Percentiles rank a stretch among this genome's conserved stretches.
phyloP scores from a whole-genome alignment of 2,797 vertebrate genomes.

The Gobio occitaniae region DNA sequence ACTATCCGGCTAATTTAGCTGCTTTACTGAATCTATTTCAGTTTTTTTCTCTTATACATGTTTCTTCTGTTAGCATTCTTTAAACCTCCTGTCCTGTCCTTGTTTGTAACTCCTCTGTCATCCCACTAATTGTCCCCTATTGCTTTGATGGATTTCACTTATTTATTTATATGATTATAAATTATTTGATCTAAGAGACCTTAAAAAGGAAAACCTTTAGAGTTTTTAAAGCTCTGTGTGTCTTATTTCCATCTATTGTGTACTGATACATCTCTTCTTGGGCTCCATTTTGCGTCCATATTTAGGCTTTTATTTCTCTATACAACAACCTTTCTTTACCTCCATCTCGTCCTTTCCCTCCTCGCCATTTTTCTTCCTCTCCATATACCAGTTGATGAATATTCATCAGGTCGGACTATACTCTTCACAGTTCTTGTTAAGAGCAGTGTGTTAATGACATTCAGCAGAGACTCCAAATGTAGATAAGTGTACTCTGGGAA shows the following conservation, averaged over 20 bases:
- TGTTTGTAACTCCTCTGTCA: not conserved
- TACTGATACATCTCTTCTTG: not conserved
- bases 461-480: slow-evolving; percentile 65
- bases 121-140: not conserved
- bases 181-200: not conserved
- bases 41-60: not conserved
- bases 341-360: slow-evolving; percentile 71
- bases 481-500: slow-evolving; percentile 70
- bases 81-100: not conserved
- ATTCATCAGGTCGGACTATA: slow-evolving; percentile 80
- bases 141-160: not conserved
- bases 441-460: slow-evolving; percentile 60
- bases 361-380: slow-evolving; percentile 44
- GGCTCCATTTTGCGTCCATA: not conserved
- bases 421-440: slow-evolving; percentile 85
- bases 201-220: not conserved
- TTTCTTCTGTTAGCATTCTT: not conserved
- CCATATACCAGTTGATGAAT: slow-evolving; percentile 70
- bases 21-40: not conserved
- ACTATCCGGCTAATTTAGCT: not conserved
- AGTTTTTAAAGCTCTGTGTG: not conserved
- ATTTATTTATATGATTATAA: not conserved
- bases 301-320: not conserved
- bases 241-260: not conserved
- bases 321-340: not conserved